Conservation (phyloP, 2,113 vertebrate genomes). For the Petaurus breviceps region DNA sequence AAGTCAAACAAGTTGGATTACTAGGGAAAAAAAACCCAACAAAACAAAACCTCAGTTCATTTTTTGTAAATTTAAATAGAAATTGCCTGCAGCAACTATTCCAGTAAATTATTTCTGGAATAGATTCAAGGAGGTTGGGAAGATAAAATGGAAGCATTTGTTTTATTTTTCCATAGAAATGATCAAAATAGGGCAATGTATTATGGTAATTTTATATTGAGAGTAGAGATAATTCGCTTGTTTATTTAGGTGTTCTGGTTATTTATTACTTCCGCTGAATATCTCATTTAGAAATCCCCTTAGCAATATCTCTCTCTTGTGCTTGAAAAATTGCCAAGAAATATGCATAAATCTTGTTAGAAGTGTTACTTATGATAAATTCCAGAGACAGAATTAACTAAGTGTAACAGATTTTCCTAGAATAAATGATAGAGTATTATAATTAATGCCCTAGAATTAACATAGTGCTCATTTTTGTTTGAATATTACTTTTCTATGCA, state of each 20-base stretch:
- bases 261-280: background rate
- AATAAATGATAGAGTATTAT: background rate
- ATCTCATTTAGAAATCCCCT: background rate
- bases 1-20: background rate
- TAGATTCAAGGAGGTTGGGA: background rate
- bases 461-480: background rate
- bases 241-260: background rate
- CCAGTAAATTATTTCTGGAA: background rate
- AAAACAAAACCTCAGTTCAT: background rate
- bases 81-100: background rate
- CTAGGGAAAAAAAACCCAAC: background rate
- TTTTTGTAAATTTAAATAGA: constrained; percentile 21
- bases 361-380: background rate
- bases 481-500: background rate
- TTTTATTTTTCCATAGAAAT: constrained; percentile 23
- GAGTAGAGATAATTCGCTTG: background rate
- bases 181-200: background rate
- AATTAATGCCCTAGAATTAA: background rate
- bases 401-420: background rate
- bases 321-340: background rate
- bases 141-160: background rate
- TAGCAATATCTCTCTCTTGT: background rate
- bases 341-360: background rate
- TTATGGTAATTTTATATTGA: background rate
- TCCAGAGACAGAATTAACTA: background rate